Percentiles rank a stretch among this genome's conserved stretches.
Evolutionary conservation across 2,888 invertebrate species (phyloP).

Genomic region (Podabrus alpinus): DNA sequence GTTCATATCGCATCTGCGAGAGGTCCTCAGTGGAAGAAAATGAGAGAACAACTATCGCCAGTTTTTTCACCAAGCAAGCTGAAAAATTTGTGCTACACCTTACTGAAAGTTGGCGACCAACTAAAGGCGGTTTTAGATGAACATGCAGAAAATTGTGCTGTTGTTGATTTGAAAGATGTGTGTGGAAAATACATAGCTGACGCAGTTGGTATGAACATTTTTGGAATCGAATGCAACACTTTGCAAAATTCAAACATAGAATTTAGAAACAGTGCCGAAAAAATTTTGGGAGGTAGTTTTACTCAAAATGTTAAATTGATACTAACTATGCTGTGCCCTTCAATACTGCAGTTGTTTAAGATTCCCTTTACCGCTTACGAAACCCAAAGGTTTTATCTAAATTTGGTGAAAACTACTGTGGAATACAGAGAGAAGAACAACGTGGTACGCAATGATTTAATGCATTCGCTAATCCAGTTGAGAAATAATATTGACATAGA

Average conservation of each 20-base stretch:
- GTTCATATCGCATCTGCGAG: constrained; percentile 50
- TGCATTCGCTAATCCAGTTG: constrained; percentile 6
- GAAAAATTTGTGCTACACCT: constrained; percentile 55
- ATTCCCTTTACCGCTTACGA: neutral
- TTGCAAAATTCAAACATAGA: constrained; percentile 51
- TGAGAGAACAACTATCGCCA: constrained; percentile 57
- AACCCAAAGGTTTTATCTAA: neutral
- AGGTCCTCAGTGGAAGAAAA: constrained; percentile 57
- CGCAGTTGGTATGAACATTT: constrained; percentile 51
- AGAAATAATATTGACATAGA: neutral
- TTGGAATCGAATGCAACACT: constrained; percentile 52
- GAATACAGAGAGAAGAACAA: neutral
- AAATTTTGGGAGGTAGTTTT: constrained; percentile 34
- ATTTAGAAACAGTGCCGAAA: constrained; percentile 43
- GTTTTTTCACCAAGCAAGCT: constrained; percentile 60
- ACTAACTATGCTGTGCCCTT: neutral
- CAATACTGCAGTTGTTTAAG: neutral
- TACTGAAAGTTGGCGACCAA: constrained; percentile 48
- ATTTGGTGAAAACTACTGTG: neutral
- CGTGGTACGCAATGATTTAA: neutral
- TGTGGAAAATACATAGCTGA: constrained; percentile 49
- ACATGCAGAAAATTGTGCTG: neutral
- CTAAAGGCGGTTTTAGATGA: constrained; percentile 37
- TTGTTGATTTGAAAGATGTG: constrained; percentile 37
- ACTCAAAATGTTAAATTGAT: neutral